Evolutionary conservation across 2,888 invertebrate genomes (phyloP).

Genomic region (Drosophila testacea): DNA sequence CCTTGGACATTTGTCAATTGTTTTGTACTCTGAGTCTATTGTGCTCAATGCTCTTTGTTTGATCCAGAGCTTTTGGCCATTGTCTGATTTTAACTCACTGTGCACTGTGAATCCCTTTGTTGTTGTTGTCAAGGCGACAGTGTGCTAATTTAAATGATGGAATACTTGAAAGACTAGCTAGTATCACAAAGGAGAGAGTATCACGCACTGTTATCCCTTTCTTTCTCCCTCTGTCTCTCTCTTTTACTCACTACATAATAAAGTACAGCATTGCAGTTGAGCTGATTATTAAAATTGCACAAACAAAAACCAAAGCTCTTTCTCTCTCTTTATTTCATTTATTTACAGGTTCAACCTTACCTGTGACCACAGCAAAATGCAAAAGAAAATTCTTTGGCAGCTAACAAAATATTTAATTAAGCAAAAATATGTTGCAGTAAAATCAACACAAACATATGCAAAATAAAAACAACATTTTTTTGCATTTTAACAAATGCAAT

Average conservation of each 20-base stretch:
- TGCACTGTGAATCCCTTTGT: slow-evolving; percentile 46
- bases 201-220: no score
- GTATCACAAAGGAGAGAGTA: neutral
- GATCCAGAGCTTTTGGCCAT: slow-evolving; percentile 43
- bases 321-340: slow-evolving; percentile 1
- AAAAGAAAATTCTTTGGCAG: slow-evolving; percentile 44
- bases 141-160: slow-evolving; percentile 74
- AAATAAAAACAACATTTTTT: slow-evolving; percentile 20
- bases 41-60: slow-evolving; percentile 47
- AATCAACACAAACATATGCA: slow-evolving; percentile 50
- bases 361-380: slow-evolving; percentile 17
- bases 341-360: slow-evolving; percentile 11
- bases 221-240: neutral
- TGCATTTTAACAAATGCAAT: slow-evolving; percentile 31
- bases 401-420: slow-evolving; percentile 75
- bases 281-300: slow-evolving; percentile 51
- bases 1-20: slow-evolving; percentile 61
- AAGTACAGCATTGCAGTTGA: slow-evolving; percentile 33
- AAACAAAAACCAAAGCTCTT: slow-evolving; percentile 23
- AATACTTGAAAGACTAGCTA: slow-evolving; percentile 43
- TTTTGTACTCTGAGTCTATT: slow-evolving; percentile 51
- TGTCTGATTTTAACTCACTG: slow-evolving; percentile 48
- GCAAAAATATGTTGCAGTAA: slow-evolving; percentile 67
- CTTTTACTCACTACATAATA: slow-evolving; percentile 6
- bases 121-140: slow-evolving; percentile 61